These are phyloP conservation scores for Epinotia brunnichana DNA, from an alignment of 2,888 invertebrate genomes.

Conservation along the genomic window DNA sequence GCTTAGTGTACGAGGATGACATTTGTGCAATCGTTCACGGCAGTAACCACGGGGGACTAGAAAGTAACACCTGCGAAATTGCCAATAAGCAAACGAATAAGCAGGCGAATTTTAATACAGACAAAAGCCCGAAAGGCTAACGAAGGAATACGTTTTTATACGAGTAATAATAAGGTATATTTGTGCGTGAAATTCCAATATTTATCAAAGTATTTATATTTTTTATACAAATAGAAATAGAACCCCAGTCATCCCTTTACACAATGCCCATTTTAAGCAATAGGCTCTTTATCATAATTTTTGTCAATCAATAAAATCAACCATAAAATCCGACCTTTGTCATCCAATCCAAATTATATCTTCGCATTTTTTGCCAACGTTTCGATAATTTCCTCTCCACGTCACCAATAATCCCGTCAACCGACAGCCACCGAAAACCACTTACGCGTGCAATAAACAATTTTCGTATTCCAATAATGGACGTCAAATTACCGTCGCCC, in stretches of 20 bases:
- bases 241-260: neutral
- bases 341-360: conserved; percentile 17
- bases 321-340: conserved; percentile 13
- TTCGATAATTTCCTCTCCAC: conserved; percentile 33
- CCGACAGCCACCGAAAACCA: conserved; percentile 28
- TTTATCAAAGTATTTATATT: neutral
- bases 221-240: neutral
- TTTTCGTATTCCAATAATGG: conserved; percentile 44
- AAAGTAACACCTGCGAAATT: too few species aligned
- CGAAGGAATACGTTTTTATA: too few species aligned
- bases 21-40: too few species aligned
- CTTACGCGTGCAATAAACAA: conserved; percentile 43
- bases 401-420: conserved; percentile 34
- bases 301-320: conserved; percentile 36
- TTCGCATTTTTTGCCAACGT: conserved; percentile 29
- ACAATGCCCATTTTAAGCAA: conserved; percentile 14
- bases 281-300: conserved; percentile 17
- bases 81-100: too few species aligned
- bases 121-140: too few species aligned
- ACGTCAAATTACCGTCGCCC: conserved; percentile 42
- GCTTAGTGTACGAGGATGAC: too few species aligned
- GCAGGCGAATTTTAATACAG: too few species aligned
- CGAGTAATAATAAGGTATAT: too few species aligned
- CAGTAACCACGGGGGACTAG: too few species aligned
- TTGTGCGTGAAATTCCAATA: too few species aligned